A percentile compares a stretch with the other conserved stretches of the same genome.
Evolutionary conservation across 2,888 invertebrate genomes (phyloP).

Genomic region (Phyto melanocephala): DNA sequence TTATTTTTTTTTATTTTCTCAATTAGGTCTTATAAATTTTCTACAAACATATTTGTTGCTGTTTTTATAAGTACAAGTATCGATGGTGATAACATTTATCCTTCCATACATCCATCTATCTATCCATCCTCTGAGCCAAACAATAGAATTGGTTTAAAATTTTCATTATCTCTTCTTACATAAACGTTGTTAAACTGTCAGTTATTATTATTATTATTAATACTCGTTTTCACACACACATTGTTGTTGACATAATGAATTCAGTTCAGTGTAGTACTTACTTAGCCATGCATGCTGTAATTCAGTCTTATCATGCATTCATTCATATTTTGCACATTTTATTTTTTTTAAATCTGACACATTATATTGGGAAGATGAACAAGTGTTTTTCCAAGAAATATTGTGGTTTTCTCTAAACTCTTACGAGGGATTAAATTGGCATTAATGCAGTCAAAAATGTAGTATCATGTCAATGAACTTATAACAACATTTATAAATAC

Average conservation of each 20-base stretch:
- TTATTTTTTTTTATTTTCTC: too few relatives aligned
- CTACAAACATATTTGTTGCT: slow-evolving; percentile 13
- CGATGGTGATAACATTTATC: not conserved
- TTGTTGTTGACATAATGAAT: not conserved
- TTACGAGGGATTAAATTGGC: slow-evolving; percentile 1
- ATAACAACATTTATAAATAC: too few relatives aligned
- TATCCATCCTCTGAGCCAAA: slow-evolving; percentile 37
- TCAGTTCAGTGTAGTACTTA: slow-evolving; percentile 1
- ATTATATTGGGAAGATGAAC: slow-evolving; percentile 54
- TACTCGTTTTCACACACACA: not conserved
- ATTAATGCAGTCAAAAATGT: slow-evolving; percentile 16
- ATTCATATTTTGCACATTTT: slow-evolving; percentile 53
- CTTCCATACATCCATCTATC: slow-evolving; percentile 9
- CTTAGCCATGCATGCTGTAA: slow-evolving; percentile 48
- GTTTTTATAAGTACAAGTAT: slow-evolving; percentile 8
- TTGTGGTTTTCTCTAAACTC: not conserved
- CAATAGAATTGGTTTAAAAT: slow-evolving; percentile 67
- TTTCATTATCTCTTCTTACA: slow-evolving; percentile 58
- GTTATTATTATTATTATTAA: slow-evolving; percentile 62
- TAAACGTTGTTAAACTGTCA: slow-evolving; percentile 64
- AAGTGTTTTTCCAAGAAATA: slow-evolving; percentile 44
- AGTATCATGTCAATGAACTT: slow-evolving; percentile 15
- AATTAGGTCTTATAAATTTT: slow-evolving; percentile 52
- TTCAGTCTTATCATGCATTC: slow-evolving; percentile 12
- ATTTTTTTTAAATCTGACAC: slow-evolving; percentile 13